phyloP scores from a whole-genome alignment of 2,888 invertebrate species.

The Drosophila ochracea region DNA sequence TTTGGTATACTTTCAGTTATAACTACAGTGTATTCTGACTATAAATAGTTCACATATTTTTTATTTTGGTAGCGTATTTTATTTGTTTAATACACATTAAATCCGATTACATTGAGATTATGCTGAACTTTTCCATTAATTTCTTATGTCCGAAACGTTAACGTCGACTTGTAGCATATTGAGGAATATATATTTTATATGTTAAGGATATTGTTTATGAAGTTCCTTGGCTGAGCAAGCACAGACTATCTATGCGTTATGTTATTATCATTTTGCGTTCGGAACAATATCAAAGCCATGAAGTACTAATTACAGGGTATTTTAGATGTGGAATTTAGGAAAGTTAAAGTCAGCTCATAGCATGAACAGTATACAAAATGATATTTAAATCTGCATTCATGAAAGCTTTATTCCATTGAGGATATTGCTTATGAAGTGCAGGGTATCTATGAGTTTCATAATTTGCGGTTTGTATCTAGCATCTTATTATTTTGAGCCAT shows the following conservation, averaged over 20 bases:
- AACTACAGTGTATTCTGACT: background rate
- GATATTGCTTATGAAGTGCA: background rate
- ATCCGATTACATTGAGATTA: background rate
- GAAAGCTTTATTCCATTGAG: too few species aligned
- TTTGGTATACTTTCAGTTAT: background rate
- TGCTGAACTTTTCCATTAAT: background rate
- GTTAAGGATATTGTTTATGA: background rate
- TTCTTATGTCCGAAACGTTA: background rate
- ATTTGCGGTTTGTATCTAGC: background rate
- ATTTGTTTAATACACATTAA: background rate
- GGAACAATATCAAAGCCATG: background rate
- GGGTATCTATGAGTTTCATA: slow-evolving; percentile 7
- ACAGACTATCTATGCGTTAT: background rate
- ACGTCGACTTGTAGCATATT: background rate
- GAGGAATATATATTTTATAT: background rate
- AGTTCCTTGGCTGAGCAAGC: background rate
- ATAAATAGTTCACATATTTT: background rate
- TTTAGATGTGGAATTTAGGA: background rate
- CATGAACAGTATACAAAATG: too few species aligned
- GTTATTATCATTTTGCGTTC: background rate
- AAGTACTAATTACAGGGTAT: background rate
- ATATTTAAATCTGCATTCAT: too few species aligned
- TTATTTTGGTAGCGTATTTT: background rate
- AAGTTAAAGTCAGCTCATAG: too few species aligned
- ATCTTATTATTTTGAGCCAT: slow-evolving; percentile 46